Conservation (phyloP, 2,888 invertebrate species). For the Crepidodera aurea region DNA sequence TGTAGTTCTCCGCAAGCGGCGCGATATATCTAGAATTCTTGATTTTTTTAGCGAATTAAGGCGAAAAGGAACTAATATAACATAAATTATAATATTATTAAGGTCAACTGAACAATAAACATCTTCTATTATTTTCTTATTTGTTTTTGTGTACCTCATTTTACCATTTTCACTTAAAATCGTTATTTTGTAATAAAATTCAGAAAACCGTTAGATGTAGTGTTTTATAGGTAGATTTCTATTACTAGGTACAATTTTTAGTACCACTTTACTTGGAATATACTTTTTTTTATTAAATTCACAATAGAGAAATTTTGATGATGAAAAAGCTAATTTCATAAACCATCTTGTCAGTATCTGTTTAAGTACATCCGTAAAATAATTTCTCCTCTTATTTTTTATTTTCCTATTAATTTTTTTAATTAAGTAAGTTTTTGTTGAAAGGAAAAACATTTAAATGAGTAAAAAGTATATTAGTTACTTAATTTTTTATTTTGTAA, state of each 20-base stretch:
- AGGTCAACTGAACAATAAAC: conserved; percentile 10
- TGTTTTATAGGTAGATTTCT: not conserved
- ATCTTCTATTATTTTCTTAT: conserved; percentile 9
- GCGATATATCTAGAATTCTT: conserved; percentile 9
- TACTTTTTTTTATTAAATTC: not conserved
- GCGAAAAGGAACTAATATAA: conserved; percentile 13
- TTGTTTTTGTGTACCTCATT: not conserved
- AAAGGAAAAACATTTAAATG: too few relatives aligned
- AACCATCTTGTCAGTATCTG: too few relatives aligned
- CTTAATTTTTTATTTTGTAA: too few relatives aligned
- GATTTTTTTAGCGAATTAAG: conserved; percentile 15
- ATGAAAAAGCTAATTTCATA: too few relatives aligned
- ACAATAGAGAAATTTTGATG: not conserved
- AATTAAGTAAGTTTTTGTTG: too few relatives aligned
- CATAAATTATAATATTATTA: conserved; percentile 18
- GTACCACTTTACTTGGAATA: not conserved
- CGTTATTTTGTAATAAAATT: not conserved
- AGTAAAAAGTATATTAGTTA: too few relatives aligned
- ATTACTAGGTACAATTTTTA: not conserved
- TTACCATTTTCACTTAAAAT: not conserved
- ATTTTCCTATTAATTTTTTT: too few relatives aligned
- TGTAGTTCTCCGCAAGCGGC: not conserved
- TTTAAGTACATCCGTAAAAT: too few relatives aligned
- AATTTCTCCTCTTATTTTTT: too few relatives aligned
- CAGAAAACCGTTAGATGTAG: not conserved